Evolutionary conservation across 2,888 invertebrate species (phyloP).

Genomic region (Metopia argyrocephala): DNA sequence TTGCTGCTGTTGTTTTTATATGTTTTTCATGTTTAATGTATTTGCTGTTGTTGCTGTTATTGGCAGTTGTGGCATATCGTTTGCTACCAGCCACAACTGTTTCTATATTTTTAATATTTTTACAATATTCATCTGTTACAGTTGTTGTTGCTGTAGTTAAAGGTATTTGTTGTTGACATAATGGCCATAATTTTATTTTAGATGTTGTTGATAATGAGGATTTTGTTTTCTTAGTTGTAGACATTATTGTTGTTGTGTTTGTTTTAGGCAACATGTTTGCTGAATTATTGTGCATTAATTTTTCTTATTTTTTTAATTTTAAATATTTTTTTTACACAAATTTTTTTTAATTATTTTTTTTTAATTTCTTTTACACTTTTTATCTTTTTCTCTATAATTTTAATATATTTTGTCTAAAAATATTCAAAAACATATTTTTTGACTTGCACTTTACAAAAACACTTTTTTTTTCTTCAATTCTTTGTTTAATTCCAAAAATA

Average conservation of each 20-base stretch:
- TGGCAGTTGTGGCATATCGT: constrained; percentile 25
- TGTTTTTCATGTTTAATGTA: constrained; percentile 40
- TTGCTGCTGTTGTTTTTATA: constrained; percentile 38
- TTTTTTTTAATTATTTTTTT: constrained; percentile 24
- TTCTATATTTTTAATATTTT: background rate
- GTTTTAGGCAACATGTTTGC: constrained; percentile 51
- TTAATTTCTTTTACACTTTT: background rate
- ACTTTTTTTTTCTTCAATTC: background rate
- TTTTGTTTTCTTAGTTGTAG: constrained; percentile 39
- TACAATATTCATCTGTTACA: background rate
- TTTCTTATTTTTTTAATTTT: background rate
- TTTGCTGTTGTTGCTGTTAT: constrained; percentile 17
- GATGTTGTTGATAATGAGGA: constrained; percentile 33
- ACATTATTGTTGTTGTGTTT: constrained; percentile 34
- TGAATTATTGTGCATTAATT: background rate
- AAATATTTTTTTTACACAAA: background rate
- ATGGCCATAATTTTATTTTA: constrained; percentile 34
- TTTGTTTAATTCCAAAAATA: background rate
- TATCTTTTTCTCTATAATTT: background rate
- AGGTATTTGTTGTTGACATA: constrained; percentile 39
- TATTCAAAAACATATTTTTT: background rate
- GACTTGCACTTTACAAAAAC: no score
- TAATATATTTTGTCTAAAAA: background rate
- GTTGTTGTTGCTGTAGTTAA: constrained; percentile 23
- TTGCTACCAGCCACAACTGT: background rate